A percentile compares a stretch with the other conserved stretches of the same genome.
These are phyloP conservation scores for Apeira syringaria DNA, from an alignment of 2,888 invertebrate species.

Conservation along the genomic window DNA sequence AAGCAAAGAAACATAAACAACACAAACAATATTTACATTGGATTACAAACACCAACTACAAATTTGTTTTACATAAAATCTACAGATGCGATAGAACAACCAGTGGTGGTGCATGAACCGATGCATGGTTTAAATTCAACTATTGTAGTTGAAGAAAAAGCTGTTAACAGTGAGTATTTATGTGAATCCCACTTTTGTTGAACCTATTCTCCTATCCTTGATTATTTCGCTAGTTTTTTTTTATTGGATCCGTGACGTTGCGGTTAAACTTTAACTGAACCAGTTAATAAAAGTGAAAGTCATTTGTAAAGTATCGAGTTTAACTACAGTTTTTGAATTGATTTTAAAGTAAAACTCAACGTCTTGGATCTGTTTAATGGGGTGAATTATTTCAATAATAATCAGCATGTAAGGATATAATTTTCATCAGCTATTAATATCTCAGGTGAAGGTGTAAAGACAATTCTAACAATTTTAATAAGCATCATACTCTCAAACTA, in stretches of 20 bases:
- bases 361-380: constrained; percentile 52
- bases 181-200: constrained; percentile 50
- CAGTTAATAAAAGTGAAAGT: constrained; percentile 55
- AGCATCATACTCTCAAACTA: constrained; percentile 50
- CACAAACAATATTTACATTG: constrained; percentile 26
- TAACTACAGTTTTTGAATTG: constrained; percentile 7
- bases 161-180: constrained; percentile 77
- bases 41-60: constrained; percentile 38
- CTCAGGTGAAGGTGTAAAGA: constrained; percentile 47
- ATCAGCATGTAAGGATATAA: constrained; percentile 42
- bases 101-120: constrained; percentile 74
- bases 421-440: constrained; percentile 47
- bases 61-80: constrained; percentile 71
- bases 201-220: constrained; percentile 47
- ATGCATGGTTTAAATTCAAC: constrained; percentile 67
- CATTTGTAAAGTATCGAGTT: constrained; percentile 27
- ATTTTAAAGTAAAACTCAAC: constrained; percentile 32
- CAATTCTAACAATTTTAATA: constrained; percentile 55
- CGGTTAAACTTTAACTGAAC: constrained; percentile 32
- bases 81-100: constrained; percentile 75
- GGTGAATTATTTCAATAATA: constrained; percentile 56
- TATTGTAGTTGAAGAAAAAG: constrained; percentile 67
- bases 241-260: constrained; percentile 58
- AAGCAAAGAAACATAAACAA: constrained; percentile 37
- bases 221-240: constrained; percentile 41